Evolutionary conservation across 2,888 invertebrate species (phyloP), one percentile per base, ranked within the genome.

Genomic region (Carpatolechia fugitivella): DNA sequence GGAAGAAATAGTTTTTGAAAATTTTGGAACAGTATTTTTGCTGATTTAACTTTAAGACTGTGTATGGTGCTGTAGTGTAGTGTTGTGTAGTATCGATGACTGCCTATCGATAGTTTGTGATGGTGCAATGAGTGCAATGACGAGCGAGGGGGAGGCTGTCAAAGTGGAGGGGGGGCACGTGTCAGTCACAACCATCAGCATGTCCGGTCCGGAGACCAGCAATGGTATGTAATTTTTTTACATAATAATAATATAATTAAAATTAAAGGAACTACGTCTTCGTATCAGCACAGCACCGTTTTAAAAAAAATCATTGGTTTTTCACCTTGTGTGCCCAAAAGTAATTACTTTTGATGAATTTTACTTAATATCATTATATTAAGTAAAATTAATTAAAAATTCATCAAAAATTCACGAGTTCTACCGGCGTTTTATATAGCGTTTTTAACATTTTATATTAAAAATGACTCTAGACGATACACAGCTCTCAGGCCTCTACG

Each of bases 181-280:
- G 56, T 95, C 95, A 58, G 95, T 96, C 73, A 96, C 95, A 65
- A 94, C 95, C 66, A 95, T 96, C 85, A 95, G 95, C 78, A 93
- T 94, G 80, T 90, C 92, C 44, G 92, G 92, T 55, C 82, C 90
- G 57, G 92, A 92, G 67, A 91, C 91, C 40, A 91, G 90, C 72
- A 92, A 91, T 77, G 92, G 92, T 88, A 80, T 80, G 79, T 44
- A 29, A 8, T 24, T 1, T 20, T 6, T 33, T 33, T 33, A 5
- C 10, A 33, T 11, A 33, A 6, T 8, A 6, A 2, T 33, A 33
- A 33, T 10, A 33, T n/a, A n/a, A n/a, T n/a, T n/a, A n/a, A n/a
- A n/a, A n/a, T n/a, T n/a, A n/a, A n/a, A n/a, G n/a, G n/a, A n/a
- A n/a, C n/a, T n/a, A n/a, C n/a, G n/a, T n/a, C n/a, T n/a, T n/a